phyloP scores from a whole-genome alignment of 2,888 invertebrate species.

The Leuctra nigra region DNA sequence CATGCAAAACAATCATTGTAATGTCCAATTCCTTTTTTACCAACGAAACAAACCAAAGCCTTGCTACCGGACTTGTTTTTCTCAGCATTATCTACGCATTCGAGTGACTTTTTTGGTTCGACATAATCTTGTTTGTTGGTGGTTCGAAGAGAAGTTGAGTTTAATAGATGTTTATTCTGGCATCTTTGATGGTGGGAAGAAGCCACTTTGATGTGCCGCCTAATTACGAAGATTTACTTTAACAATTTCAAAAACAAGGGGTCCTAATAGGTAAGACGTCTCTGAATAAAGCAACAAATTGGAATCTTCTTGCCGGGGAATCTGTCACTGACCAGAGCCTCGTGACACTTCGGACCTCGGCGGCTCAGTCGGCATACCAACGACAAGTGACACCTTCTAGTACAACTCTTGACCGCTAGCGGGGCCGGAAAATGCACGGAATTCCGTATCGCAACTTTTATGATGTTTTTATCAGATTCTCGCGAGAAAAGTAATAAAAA shows the following conservation, averaged over 20 bases:
- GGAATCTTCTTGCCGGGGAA: background rate
- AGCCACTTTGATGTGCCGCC: slow-evolving; percentile 2
- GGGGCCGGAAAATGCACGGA: slow-evolving; percentile 16
- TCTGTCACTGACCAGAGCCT: slow-evolving; percentile 13
- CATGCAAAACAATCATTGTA: slow-evolving; percentile 11
- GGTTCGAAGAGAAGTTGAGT: background rate
- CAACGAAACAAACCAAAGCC: background rate
- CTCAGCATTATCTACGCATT: slow-evolving; percentile 8
- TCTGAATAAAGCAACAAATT: slow-evolving; percentile 14
- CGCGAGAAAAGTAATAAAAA: background rate
- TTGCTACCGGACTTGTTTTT: slow-evolving; percentile 1
- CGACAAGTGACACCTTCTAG: too few relatives aligned
- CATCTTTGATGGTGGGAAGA: background rate
- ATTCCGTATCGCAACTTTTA: background rate
- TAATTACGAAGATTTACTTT: slow-evolving; percentile 14
- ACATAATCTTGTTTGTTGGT: slow-evolving; percentile 3
- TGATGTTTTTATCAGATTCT: slow-evolving; percentile 15
- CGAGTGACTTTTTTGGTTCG: background rate
- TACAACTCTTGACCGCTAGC: slow-evolving; percentile 1
- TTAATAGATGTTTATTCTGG: slow-evolving; percentile 9
- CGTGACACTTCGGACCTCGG: too few relatives aligned
- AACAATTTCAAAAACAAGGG: slow-evolving; percentile 11
- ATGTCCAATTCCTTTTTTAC: background rate
- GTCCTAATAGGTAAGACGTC: slow-evolving; percentile 13
- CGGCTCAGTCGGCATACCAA: too few relatives aligned